Evolutionary conservation across 2,797 vertebrate genomes (phyloP).

Genomic region (Lindbergichthys nudifrons): DNA sequence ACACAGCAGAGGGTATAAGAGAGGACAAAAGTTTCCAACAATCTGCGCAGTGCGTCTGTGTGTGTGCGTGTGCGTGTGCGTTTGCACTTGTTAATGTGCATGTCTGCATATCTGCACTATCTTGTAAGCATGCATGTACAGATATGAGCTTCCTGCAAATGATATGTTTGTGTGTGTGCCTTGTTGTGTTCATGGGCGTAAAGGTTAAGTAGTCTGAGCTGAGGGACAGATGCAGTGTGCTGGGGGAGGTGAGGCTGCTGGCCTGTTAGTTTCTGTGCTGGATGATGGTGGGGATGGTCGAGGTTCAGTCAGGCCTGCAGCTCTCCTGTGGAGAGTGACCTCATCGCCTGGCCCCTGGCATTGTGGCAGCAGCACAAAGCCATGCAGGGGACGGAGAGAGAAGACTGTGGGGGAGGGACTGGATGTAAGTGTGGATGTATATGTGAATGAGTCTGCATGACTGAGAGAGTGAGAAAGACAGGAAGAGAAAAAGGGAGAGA

Average conservation of each 20-base stretch:
- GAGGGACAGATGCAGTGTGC: conserved; percentile 37
- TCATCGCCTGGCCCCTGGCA: conserved; percentile 81
- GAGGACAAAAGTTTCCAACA: conserved; percentile 66
- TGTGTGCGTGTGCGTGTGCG: conserved; percentile 11
- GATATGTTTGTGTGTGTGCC: not conserved
- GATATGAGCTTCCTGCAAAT: not conserved
- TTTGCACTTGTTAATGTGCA: conserved; percentile 23
- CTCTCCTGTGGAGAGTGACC: conserved; percentile 84
- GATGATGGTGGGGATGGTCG: conserved; percentile 65
- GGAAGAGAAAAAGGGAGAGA: conserved; percentile 46
- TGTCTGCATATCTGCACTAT: conserved; percentile 14
- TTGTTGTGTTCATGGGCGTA: conserved; percentile 25
- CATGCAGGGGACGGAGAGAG: conserved; percentile 70
- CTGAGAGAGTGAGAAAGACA: conserved; percentile 51
- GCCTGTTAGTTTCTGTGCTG: conserved; percentile 29
- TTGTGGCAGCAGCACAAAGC: conserved; percentile 82
- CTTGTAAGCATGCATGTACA: conserved; percentile 16
- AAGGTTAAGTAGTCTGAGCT: conserved; percentile 43
- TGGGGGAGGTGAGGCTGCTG: conserved; percentile 54
- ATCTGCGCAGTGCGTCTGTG: conserved; percentile 18
- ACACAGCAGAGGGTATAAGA: conserved; percentile 53
- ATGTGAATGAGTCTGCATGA: conserved; percentile 65
- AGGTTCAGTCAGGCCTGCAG: conserved; percentile 80
- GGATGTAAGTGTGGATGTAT: conserved; percentile 57
- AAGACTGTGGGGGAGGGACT: conserved; percentile 72